Conservation (phyloP, 30 jellyfish, hydroid and myxozoan species). For the Morbakka virulenta region DNA sequence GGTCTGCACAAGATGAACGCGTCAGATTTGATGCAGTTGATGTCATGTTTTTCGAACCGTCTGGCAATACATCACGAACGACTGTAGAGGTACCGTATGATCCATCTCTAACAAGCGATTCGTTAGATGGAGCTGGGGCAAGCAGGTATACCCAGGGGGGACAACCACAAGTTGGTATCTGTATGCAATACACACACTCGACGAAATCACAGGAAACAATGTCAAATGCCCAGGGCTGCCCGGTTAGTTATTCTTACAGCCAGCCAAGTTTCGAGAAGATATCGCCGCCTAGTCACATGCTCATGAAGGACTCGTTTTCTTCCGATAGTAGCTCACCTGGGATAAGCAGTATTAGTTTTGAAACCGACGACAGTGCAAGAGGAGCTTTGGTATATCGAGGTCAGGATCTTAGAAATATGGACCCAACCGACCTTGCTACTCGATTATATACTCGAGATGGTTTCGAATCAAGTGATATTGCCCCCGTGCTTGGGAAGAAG, state of each 20-base stretch:
- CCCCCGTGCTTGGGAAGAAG: conserved; percentile 96
- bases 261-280: not conserved
- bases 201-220: not conserved
- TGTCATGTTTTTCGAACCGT: not conserved
- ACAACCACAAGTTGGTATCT: not conserved
- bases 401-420: conserved; percentile 15
- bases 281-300: not conserved
- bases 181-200: not conserved
- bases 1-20: not conserved
- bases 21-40: not conserved
- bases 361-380: not conserved
- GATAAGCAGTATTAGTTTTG: not conserved
- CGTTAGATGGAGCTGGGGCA: not conserved
- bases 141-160: not conserved
- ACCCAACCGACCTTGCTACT: conserved; percentile 91
- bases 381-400: not conserved
- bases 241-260: not conserved
- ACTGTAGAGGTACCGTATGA: not conserved
- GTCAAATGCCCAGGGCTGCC: not conserved
- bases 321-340: conserved; percentile 1
- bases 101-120: not conserved
- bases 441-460: conserved; percentile 81
- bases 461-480: conserved; percentile 75
- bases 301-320: not conserved
- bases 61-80: not conserved